Conservation (phyloP, 2,113 vertebrate species). For the Aramus guarauna region DNA sequence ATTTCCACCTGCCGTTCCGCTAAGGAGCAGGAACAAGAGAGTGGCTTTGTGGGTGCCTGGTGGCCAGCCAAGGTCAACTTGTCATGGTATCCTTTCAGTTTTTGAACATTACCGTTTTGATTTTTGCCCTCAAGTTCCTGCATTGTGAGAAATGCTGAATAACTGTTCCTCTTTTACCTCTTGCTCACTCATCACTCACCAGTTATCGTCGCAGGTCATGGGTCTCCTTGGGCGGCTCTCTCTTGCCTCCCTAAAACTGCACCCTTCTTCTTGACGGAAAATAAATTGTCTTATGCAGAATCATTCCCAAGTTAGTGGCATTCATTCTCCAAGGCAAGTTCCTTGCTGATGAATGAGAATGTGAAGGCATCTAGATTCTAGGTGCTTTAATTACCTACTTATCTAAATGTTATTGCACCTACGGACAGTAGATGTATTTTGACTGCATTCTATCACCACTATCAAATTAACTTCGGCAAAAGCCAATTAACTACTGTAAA, state of each 20-base stretch:
- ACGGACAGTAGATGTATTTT: constrained; percentile 31
- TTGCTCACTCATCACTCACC: not conserved
- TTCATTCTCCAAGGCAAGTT: not conserved
- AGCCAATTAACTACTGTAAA: constrained; percentile 73
- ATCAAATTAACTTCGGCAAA: constrained; percentile 75
- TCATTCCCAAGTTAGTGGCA: not conserved
- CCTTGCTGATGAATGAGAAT: not conserved
- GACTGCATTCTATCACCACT: constrained; percentile 48
- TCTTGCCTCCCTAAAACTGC: not conserved
- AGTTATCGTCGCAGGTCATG: not conserved
- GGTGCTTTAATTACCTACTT: constrained; percentile 53
- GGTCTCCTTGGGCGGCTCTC: fast-evolving
- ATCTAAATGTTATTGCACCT: constrained; percentile 54
- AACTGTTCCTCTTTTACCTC: not conserved
- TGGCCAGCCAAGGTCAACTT: fast-evolving
- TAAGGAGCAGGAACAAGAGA: fast-evolving
- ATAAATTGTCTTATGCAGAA: not conserved
- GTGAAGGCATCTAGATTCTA: not conserved
- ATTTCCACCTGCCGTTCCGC: fast-evolving
- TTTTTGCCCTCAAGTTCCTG: not conserved
- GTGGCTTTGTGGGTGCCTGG: fast-evolving
- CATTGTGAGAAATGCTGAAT: not conserved
- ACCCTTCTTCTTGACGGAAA: not conserved
- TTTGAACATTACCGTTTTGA: not conserved
- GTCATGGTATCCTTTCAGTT: not conserved